Percentiles rank a stretch among this genome's conserved stretches.
Conservation (phyloP, 1,140 invertebrate species). For the Pygmarrhopalites habei region DNA sequence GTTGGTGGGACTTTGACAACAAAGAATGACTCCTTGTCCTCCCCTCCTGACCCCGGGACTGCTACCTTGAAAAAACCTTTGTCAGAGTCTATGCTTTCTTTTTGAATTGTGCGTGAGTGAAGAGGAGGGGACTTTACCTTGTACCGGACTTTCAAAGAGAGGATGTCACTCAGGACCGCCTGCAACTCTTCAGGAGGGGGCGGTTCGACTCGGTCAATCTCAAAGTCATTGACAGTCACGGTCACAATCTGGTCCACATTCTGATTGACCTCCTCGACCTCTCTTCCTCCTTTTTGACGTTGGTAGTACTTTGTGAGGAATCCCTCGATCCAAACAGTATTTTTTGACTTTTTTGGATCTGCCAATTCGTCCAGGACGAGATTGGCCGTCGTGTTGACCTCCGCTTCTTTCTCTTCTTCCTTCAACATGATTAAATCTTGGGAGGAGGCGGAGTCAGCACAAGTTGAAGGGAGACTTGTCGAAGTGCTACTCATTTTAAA, state of each 20-base stretch:
- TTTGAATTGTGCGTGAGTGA: too few species aligned
- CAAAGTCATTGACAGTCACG: background rate
- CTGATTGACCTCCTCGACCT: background rate
- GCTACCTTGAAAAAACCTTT: background rate
- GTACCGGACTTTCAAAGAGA: conserved; percentile 5
- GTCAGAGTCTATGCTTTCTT: too few species aligned
- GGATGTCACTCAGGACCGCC: background rate
- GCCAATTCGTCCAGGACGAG: conserved; percentile 14
- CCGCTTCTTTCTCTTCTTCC: background rate
- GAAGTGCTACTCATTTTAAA: too few species aligned
- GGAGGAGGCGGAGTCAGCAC: too few species aligned
- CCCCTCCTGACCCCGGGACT: background rate
- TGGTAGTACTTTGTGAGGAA: background rate
- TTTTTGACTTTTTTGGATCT: background rate
- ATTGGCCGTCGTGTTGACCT: background rate
- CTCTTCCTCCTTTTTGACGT: background rate
- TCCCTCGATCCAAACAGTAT: background rate
- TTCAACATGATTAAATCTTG: too few species aligned
- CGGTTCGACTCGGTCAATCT: background rate
- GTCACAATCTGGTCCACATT: background rate
- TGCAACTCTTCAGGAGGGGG: background rate
- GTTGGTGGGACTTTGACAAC: conserved; percentile 17
- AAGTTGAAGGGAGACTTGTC: too few species aligned
- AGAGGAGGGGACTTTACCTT: too few species aligned
- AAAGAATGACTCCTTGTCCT: conserved; percentile 11